These are phyloP conservation scores for Brassicogethes aeneus DNA, from an alignment of 2,888 invertebrate species.

Conservation along the genomic window DNA sequence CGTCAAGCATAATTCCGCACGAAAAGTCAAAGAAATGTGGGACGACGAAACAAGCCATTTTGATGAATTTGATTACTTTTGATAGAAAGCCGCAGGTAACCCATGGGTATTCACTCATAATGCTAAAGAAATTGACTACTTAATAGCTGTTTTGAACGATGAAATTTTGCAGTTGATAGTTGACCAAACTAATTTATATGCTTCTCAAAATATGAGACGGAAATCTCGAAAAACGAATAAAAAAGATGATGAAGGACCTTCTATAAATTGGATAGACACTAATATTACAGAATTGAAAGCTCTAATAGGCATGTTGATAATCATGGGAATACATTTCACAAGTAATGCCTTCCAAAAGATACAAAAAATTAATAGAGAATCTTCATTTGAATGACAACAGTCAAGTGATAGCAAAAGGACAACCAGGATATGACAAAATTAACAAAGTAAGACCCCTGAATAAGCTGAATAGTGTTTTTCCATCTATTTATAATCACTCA, in stretches of 20 bases:
- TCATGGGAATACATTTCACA: conserved; percentile 1
- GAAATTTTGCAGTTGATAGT: background rate
- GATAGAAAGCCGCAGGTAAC: no score
- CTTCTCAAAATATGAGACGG: background rate
- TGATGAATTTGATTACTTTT: no score
- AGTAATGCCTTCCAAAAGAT: conserved; percentile 5
- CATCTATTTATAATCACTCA: no score
- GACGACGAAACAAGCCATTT: no score
- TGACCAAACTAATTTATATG: background rate
- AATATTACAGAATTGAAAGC: background rate
- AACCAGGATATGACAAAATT: background rate
- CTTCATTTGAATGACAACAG: conserved; percentile 5
- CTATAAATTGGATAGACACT: conserved; percentile 6
- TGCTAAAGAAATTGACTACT: background rate
- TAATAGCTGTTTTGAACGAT: background rate
- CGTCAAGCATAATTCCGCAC: no score
- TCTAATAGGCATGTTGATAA: background rate
- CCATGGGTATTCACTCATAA: no score
- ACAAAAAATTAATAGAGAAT: conserved; percentile 5
- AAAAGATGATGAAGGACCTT: no score
- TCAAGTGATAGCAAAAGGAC: background rate
- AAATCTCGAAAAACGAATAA: no score
- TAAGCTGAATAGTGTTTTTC: no score
- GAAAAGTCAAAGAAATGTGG: no score
- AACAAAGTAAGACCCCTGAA: background rate